Base-by-base conservation (phyloP, 2,888 invertebrate species). In the Diarsia dahlii region DNA sequence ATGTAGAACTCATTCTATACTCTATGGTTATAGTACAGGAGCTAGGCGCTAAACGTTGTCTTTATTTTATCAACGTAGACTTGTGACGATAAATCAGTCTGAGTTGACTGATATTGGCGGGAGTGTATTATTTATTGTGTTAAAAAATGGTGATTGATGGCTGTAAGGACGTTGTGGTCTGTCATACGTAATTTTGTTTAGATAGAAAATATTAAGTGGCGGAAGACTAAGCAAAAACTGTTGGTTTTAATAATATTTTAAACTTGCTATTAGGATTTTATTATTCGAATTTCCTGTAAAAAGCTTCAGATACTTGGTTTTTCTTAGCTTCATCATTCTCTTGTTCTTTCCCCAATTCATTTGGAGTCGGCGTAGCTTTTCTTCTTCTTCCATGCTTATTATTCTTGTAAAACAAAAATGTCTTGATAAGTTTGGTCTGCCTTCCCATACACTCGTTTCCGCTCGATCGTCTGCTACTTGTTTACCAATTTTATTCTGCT, bases 1-100 rank as follows among this genome's bases (percentile, higher is more conserved):
- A 95, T 95, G 93, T 92, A 88, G 89, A 87, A 83, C 90, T 78
- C 52, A 84, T 77, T 72, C 62, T 79, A 64, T 73, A 58, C 71
- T 76, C 64, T 76, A 80, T 77, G 65, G 71, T 56, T n/a, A 39
- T 87, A 87, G 87, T 80, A 39, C 64, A 73, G 70, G 88, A 87
- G 87, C 65, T 66, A 48, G 67, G 52, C 9, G 18, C 5, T 60
- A 50, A 72, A n/a, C 2, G 23, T 1, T 18, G 62, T 58, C 20
- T 68, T 66, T 74, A 74, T 74, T 60, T 76, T 62, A 58, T 62
- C 10, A 81, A 48, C 34, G 23, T 48, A 65, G 28, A 62, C 48
- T 28, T 54, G 28, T 15, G 50, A 12, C 20, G 15, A 81, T 84
- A 81, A 81, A 76, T 84, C 71, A 66, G 39, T 70, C 65, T 54